Evolutionary conservation across 30 jellyfish, hydroid and myxozoan genomes (phyloP), one percentile per base, ranked within the genome.

Genomic region (Aurelia aurita complex sp. Pacific): DNA sequence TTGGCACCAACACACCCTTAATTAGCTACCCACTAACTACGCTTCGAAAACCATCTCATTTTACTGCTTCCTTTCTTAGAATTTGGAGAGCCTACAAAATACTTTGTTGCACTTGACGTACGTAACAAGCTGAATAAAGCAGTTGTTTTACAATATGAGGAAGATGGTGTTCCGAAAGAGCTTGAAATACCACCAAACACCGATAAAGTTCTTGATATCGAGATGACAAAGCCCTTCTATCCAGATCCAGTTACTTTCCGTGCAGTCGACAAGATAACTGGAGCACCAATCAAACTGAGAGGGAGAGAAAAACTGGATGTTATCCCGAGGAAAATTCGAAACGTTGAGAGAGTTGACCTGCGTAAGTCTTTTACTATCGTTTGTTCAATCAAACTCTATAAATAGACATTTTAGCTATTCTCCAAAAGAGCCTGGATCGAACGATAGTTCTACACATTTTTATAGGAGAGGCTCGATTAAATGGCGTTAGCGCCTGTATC

Each of bases 201-300:
- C 76, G 35, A 57, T 6, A 68, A 33, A 10, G 32, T 34, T 38
- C 40, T 73, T 53, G 74, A 43, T 8, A 50, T 84, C 14, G n/a
- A 13, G 12, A 42, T 62, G 51, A 77, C 14, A n/a, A 50, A 84
- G 36, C 34, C 23, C n/a, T 84, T 72, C 69, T 74, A 84, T 34
- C 93, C 93, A 42, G 82, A 84, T 50, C 93, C 93, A 9, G 60
- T 84, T 17, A 19, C 80, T 15, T 17, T 75, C 35, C 57, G 73
- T 57, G 80, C 80, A n/a, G 51, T 79, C 42, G 89, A 79, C 64
- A 40, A 42, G 35, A 70, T 43, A 2, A 19, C 29, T 19, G 77
- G 80, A 52, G 23, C 66, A 16, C 42, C 11, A 14, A 60, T 84
- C 18, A 63, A 73, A 38, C 76, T 84, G 68, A 77, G 86, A 19